Base-by-base conservation (phyloP, 2,888 invertebrate species). In the Parnassius mnemosyne region DNA sequence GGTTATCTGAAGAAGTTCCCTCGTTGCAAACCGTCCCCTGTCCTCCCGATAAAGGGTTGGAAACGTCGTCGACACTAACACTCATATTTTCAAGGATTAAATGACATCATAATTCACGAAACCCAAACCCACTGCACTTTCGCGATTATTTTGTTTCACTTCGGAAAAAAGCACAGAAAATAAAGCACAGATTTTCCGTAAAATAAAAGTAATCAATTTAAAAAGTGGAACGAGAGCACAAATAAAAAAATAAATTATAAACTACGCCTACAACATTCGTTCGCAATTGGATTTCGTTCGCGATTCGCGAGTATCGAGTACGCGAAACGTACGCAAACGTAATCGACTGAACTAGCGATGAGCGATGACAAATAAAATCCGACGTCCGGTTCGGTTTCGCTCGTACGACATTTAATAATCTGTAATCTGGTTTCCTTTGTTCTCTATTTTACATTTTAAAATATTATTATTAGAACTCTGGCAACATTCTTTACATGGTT, bases 191-290 rank as follows among this genome's bases (percentile, higher is more conserved):
- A 75, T 74, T 71, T 74, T 75, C 70, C 63, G 73, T 78, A 76
- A 73, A 81, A 77, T 77, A 70, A 72, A 77, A 83, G 83, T 76
- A 83, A 81, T 77, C 78, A 69, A 79, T 79, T 83, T 76, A 78
- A 89, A 88, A 89, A 89, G 86, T 88, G 87, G 88, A 90, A 87
- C 84, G 88, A 89, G 89, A 85, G 82, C 87, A 81, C 74, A 78
- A 80, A 71, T 79, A 83, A 84, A 81, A 49, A 78, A 81, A 81
- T 73, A 68, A 66, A 72, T 67, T 70, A 73, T 69, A 72, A 81
- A 78, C 80, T 87, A 84, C 84, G 80, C 84, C 87, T 87, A 84
- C 82, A 84, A 83, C 71, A 72, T 74, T 71, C 73, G 74, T 67
- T 67, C 71, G 70, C 68, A 69, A 66, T 66, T 68, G 66, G 68